These are phyloP conservation scores for Opisthocomus hoazin DNA, from an alignment of 2,113 vertebrate species.

Conservation along the genomic window DNA sequence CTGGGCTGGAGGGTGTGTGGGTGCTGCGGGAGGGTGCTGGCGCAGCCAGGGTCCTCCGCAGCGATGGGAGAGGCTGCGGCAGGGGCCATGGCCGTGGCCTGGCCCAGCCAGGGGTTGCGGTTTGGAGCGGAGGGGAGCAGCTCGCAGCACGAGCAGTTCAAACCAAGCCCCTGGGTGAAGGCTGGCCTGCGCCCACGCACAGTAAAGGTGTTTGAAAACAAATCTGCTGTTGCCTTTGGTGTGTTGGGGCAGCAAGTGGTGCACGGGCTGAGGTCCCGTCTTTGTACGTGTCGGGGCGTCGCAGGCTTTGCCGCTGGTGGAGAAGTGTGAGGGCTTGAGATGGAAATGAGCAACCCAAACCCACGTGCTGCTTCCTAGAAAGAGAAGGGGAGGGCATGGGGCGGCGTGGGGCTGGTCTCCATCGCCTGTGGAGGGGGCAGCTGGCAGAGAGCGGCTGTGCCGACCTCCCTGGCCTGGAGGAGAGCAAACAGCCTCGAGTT, in stretches of 20 bases:
- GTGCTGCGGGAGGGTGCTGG: neutral
- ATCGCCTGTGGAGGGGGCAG: fast-evolving
- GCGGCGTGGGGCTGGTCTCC: fast-evolving
- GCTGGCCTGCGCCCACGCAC: neutral
- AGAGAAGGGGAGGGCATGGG: neutral
- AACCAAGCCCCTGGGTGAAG: neutral
- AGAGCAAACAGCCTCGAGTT: no score
- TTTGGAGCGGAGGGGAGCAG: neutral
- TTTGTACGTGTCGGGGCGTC: fast-evolving
- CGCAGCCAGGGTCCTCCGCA: neutral
- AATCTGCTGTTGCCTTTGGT: neutral
- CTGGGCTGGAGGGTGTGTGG: neutral
- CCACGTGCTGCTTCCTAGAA: neutral
- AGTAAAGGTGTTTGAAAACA: neutral
- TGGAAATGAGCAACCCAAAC: neutral
- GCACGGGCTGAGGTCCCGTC: neutral
- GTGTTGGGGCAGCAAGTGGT: no score
- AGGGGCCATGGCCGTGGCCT: neutral
- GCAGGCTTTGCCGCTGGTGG: neutral
- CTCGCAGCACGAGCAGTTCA: neutral
- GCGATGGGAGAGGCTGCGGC: neutral
- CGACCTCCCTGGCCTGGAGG: no score
- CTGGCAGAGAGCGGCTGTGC: neutral
- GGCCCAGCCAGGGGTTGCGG: fast-evolving
- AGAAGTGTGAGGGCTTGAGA: neutral